Evolutionary conservation across 2,113 vertebrate genomes (phyloP), one percentile per base, ranked within the genome.

Genomic region (Lasiurus cinereus): DNA sequence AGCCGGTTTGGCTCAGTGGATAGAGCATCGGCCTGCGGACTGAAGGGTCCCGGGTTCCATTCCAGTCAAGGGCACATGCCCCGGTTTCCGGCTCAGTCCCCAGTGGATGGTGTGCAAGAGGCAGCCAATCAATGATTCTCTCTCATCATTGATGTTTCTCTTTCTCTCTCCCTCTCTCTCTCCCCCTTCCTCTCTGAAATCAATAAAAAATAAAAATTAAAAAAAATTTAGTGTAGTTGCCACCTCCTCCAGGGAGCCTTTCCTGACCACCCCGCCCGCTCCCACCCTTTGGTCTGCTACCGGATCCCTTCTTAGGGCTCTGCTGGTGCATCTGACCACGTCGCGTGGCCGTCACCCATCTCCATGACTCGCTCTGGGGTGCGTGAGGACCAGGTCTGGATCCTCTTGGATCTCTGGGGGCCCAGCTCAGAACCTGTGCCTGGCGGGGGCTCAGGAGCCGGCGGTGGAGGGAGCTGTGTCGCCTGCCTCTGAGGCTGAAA

Each of bases 401-500:
- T 88, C 64, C 21, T 77, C 90, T 69, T 31, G n/a, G 52, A 18
- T 89, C 73, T 43, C 39, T 46, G 77, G 50, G 74, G 77, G 59
- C 92, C 94, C 84, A 39, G 64, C 43, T 21, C 33, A 13, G 94
- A 92, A 15, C 67, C 67, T 50, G 74, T 56, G 73, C 77, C 88
- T 78, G 77, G 72, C 72, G 8, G 52, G 73, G 27, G 67, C 88
- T 95, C 66, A 79, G 16, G 77, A 64, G 7, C 54, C 0, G 21
- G 80, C 22, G 48, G 66, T 21, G 79, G 76, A 76, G 66, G 79
- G 80, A 80, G 72, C 67, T 16, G 62, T 39, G 64, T 39, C 67
- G 92, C 88, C 90, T 74, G 95, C 15, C 16, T 93, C 84, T 93
- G 22, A 73, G 67, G 31, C 94, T 39, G 89, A 86, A 74, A 52